These are phyloP conservation scores for Holotrichia oblita DNA, from an alignment of 1,140 invertebrate species.

Conservation along the genomic window DNA sequence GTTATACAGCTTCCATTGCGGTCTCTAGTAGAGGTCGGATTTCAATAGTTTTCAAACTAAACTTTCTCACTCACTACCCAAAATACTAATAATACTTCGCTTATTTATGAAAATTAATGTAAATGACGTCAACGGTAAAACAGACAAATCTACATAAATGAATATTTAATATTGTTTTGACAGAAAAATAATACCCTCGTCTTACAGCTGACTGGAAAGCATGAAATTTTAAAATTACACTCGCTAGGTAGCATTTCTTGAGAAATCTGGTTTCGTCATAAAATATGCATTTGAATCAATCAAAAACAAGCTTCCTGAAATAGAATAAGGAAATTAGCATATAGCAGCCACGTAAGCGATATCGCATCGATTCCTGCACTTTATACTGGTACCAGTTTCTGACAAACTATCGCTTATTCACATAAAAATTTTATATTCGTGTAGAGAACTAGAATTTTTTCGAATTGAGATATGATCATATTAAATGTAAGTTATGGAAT, in stretches of 20 bases:
- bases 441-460: no score
- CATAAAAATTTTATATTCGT: no score
- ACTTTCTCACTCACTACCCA: not conserved
- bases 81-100: conserved; percentile 4
- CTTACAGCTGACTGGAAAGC: not conserved
- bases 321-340: no score
- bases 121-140: not conserved
- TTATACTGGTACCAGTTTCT: no score
- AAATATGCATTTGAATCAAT: no score
- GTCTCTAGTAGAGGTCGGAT: not conserved
- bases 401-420: no score
- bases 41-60: conserved; percentile 5
- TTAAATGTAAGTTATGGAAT: no score
- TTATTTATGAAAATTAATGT: conserved; percentile 9
- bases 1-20: not conserved
- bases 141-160: conserved; percentile 3
- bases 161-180: conserved; percentile 8
- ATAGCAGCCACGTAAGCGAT: no score
- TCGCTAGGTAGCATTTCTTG: not conserved
- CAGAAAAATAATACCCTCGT: conserved; percentile 1
- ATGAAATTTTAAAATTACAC: conserved; percentile 7
- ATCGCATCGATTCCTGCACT: no score
- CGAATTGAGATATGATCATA: no score
- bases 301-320: no score
- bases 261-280: no score